Evolutionary conservation across 2,113 vertebrate genomes (phyloP).

Genomic region (Bos javanicus): DNA sequence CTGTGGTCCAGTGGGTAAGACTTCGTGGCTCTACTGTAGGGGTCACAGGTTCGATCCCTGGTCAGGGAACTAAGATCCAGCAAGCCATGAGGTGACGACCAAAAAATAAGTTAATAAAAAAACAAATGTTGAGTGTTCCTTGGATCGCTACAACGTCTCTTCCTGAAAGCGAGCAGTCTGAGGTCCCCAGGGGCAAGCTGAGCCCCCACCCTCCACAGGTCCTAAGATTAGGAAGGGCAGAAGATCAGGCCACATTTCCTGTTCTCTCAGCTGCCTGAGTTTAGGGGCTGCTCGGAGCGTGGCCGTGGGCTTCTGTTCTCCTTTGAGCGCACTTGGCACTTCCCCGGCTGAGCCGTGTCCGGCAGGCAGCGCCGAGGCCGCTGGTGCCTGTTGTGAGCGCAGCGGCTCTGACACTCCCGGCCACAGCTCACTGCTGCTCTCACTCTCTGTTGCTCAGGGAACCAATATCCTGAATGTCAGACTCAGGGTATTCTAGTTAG

Average conservation of each 20-base stretch:
- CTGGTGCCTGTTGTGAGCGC: neutral
- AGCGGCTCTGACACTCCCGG: neutral
- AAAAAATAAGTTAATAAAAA: neutral
- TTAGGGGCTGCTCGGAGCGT: neutral
- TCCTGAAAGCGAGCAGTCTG: neutral
- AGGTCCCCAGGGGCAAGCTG: neutral
- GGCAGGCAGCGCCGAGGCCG: neutral
- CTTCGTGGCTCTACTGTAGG: accelerated
- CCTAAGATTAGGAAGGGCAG: accelerated
- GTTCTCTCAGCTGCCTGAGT: neutral
- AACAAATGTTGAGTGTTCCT: neutral
- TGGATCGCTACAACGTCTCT: neutral
- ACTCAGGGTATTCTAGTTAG: neutral
- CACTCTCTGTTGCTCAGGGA: conserved; percentile 44
- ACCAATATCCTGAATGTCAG: conserved; percentile 44
- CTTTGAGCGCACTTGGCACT: neutral
- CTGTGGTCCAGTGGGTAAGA: neutral
- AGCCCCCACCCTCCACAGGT: accelerated
- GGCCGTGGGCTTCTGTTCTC: neutral
- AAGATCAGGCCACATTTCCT: neutral
- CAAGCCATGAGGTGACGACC: neutral
- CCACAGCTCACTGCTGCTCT: conserved; percentile 5
- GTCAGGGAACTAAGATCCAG: neutral
- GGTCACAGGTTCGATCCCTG: neutral
- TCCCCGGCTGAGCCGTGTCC: neutral